Conservation (phyloP, 2,113 vertebrate species). For the Takifugu bimaculatus region DNA sequence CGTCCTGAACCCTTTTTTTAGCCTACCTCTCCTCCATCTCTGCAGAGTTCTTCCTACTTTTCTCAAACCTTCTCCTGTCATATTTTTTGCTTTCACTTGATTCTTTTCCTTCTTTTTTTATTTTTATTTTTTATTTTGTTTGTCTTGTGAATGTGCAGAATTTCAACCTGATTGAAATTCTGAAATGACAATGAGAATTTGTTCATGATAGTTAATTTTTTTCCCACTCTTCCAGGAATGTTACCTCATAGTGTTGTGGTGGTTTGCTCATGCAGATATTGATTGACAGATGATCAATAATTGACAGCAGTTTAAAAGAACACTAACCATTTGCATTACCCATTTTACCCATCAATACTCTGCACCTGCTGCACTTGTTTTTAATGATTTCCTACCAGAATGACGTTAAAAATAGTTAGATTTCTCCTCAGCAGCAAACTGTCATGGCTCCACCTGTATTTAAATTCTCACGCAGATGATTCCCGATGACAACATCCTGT, state of each 20-base stretch:
- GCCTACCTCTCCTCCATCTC: constrained; percentile 68
- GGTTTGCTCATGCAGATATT: constrained; percentile 55
- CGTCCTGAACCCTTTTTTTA: constrained; percentile 58
- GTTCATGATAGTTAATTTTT: constrained; percentile 61
- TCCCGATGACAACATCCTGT: constrained; percentile 94
- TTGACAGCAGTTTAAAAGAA: constrained; percentile 20
- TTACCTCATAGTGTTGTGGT: constrained; percentile 60
- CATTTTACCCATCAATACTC: not conserved
- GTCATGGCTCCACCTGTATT: constrained; percentile 59
- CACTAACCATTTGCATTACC: constrained; percentile 55
- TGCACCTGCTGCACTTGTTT: not conserved
- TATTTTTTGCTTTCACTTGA: constrained; percentile 60
- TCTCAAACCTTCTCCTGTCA: constrained; percentile 75
- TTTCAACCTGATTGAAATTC: constrained; percentile 80
- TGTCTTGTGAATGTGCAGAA: constrained; percentile 75
- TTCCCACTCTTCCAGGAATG: constrained; percentile 55
- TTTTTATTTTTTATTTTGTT: constrained; percentile 65
- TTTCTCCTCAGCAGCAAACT: constrained; percentile 45
- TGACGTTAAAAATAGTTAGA: constrained; percentile 7
- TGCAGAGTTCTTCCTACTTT: constrained; percentile 69
- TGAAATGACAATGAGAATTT: constrained; percentile 68
- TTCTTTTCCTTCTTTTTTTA: constrained; percentile 64
- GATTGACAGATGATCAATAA: constrained; percentile 50
- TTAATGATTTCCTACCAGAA: constrained; percentile 4
- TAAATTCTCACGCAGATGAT: constrained; percentile 84